phyloP scores from a whole-genome alignment of 35 echinoderm and acorn worm species.

The Anneissia japonica region DNA sequence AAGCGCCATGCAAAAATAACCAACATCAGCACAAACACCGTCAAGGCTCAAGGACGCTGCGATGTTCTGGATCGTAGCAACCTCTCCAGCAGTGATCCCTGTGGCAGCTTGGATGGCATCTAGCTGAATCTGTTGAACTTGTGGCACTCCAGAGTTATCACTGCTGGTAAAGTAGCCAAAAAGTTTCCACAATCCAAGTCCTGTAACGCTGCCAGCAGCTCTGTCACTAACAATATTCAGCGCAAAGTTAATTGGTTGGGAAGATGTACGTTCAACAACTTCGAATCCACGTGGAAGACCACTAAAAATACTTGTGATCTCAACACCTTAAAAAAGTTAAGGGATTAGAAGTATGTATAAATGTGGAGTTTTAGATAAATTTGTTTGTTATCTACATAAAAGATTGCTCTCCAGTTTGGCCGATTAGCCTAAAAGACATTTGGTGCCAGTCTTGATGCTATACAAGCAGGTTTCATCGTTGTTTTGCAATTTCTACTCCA shows the following conservation, averaged over 20 bases:
- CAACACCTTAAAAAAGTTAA: neutral
- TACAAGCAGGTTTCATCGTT: too few species aligned
- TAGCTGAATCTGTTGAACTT: neutral
- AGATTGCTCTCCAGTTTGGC: too few species aligned
- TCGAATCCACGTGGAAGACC: neutral
- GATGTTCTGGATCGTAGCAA: neutral
- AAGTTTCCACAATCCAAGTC: constrained; percentile 40
- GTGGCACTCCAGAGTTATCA: constrained; percentile 4
- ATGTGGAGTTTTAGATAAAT: too few species aligned
- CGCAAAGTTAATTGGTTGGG: neutral
- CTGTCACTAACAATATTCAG: neutral
- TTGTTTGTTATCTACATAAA: too few species aligned
- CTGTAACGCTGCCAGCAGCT: constrained; percentile 16
- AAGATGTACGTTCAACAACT: neutral
- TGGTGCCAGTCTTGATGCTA: too few species aligned
- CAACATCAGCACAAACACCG: constrained; percentile 13
- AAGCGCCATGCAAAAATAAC: constrained; percentile 37
- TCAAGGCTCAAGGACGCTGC: neutral
- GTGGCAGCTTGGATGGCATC: constrained; percentile 5
- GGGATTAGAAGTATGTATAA: too few species aligned
- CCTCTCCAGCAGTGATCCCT: neutral
- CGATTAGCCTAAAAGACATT: too few species aligned
- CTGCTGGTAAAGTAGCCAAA: constrained; percentile 21
- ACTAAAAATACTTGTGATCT: neutral
- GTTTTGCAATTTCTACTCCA: too few species aligned